Evolutionary conservation across 2,113 vertebrate genomes (phyloP).

Genomic region (Eleginops maclovinus): DNA sequence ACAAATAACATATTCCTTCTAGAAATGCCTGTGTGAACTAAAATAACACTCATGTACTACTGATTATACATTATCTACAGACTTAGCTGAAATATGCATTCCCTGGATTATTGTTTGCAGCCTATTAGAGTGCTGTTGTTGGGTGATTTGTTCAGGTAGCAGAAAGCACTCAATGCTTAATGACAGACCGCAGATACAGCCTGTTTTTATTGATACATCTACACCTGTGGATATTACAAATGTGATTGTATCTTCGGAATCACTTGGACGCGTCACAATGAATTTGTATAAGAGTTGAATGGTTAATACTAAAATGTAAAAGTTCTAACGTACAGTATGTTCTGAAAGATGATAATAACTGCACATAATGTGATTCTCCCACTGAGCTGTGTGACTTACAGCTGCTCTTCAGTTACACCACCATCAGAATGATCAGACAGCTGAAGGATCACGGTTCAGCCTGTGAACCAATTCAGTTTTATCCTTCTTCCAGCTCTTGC

Average conservation of each 20-base stretch:
- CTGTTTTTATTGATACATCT: constrained; percentile 5
- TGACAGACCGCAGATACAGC: constrained; percentile 15
- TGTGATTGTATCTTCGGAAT: background rate
- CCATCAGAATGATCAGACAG: constrained; percentile 40
- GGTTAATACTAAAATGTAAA: background rate
- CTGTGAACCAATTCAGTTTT: constrained; percentile 34
- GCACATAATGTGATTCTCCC: constrained; percentile 19
- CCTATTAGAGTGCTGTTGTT: constrained; percentile 4
- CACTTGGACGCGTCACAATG: no score
- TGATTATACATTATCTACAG: no score
- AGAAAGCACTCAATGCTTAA: constrained; percentile 11
- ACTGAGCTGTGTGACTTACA: constrained; percentile 49
- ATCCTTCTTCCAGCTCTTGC: constrained; percentile 49
- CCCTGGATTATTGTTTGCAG: no score
- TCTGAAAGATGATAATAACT: constrained; percentile 22
- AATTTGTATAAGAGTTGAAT: no score
- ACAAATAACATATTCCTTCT: background rate
- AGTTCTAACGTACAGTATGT: background rate
- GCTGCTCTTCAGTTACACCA: constrained; percentile 47
- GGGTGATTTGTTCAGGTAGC: constrained; percentile 25
- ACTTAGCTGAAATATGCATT: no score
- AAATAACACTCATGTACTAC: background rate
- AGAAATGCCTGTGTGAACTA: background rate
- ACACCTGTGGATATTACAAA: background rate
- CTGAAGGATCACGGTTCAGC: constrained; percentile 43